Conservation (phyloP, 37 sponge, comb jelly and placozoan species). For the Agelas oroides region DNA sequence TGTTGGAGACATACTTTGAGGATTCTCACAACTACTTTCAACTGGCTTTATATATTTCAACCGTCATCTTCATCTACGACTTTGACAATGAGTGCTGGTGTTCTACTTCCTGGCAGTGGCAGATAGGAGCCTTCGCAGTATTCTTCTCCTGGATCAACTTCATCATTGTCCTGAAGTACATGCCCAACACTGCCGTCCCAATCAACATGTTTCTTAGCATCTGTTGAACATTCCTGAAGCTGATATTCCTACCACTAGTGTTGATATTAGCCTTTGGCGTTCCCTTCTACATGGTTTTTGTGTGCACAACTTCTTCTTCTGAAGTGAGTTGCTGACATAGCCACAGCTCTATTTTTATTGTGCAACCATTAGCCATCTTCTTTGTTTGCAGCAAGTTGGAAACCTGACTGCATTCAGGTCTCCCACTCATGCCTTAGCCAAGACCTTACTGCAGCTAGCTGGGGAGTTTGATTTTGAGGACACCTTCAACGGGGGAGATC, state of each 20-base stretch:
- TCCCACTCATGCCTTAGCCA: slow-evolving; percentile 1
- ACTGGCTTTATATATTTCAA: neutral
- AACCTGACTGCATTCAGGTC: neutral
- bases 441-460: neutral
- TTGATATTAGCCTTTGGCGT: slow-evolving; percentile 28
- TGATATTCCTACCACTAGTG: slow-evolving; percentile 21
- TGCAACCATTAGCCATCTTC: too few relatives aligned
- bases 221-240: slow-evolving; percentile 6
- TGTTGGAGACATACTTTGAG: slow-evolving; percentile 1
- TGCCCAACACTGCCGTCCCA: slow-evolving; percentile 22
- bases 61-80: slow-evolving; percentile 7
- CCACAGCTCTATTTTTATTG: too few relatives aligned
- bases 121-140: slow-evolving; percentile 28
- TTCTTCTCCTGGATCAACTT: slow-evolving; percentile 48
- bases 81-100: slow-evolving; percentile 20
- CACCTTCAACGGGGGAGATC: neutral
- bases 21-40: slow-evolving; percentile 31
- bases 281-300: slow-evolving; percentile 46
- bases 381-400: too few relatives aligned
- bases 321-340: neutral
- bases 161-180: slow-evolving; percentile 11
- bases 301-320: neutral
- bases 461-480: neutral
- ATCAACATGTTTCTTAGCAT: slow-evolving; percentile 29
- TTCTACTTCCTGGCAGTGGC: slow-evolving; percentile 12